These are phyloP conservation scores for Anabas testudineus DNA, from an alignment of 2,797 vertebrate species.

Conservation along the genomic window DNA sequence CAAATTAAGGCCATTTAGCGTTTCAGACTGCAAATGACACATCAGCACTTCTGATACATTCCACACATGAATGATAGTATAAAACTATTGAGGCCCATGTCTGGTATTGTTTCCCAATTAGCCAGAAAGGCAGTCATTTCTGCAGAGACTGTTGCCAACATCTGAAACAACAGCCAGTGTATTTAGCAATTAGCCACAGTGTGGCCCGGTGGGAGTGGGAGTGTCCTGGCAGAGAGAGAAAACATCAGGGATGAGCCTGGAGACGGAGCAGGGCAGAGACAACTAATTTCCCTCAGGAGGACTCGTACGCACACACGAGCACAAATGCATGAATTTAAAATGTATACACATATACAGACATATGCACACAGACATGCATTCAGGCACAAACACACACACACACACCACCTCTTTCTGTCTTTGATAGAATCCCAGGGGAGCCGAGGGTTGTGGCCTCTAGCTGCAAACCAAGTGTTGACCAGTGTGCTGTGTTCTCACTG, in stretches of 20 bases:
- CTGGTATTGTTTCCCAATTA: slow-evolving; percentile 69
- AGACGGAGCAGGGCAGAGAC: slow-evolving; percentile 68
- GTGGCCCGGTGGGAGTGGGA: slow-evolving; percentile 74
- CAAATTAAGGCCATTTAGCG: neutral
- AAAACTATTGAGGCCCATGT: slow-evolving; percentile 39
- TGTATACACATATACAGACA: slow-evolving; percentile 57
- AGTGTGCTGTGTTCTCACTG: slow-evolving; percentile 76
- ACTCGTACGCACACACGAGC: slow-evolving; percentile 45
- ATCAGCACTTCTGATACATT: slow-evolving; percentile 42
- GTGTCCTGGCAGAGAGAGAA: slow-evolving; percentile 67
- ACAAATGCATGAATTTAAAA: slow-evolving; percentile 63
- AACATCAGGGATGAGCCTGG: slow-evolving; percentile 71
- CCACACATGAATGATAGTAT: slow-evolving; percentile 1
- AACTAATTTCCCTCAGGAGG: slow-evolving; percentile 84
- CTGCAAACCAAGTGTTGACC: slow-evolving; percentile 73
- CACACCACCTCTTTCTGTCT: slow-evolving; percentile 46
- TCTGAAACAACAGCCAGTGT: slow-evolving; percentile 76
- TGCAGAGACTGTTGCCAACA: slow-evolving; percentile 65
- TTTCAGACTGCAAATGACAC: neutral
- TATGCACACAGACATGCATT: slow-evolving; percentile 55
- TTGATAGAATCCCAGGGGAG: slow-evolving; percentile 63
- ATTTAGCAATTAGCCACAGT: slow-evolving; percentile 76
- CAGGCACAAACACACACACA: slow-evolving; percentile 29
- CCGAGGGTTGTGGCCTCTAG: slow-evolving; percentile 55
- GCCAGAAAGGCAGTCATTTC: slow-evolving; percentile 50